phyloP scores from a whole-genome alignment of 2,888 invertebrate species.

The Athalia rosae region DNA sequence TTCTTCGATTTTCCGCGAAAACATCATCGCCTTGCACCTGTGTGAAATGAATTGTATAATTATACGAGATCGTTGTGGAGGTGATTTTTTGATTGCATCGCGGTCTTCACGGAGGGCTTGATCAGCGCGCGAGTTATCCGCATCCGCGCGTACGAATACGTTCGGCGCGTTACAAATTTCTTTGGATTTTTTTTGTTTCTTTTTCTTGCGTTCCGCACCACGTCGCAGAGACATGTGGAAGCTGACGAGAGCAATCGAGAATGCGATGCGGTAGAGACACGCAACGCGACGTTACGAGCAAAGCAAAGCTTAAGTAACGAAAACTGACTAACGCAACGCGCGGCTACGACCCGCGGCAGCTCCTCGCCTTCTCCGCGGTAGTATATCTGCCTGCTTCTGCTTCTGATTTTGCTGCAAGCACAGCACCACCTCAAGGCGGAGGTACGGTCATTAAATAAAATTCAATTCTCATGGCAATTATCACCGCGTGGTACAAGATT shows the following conservation, averaged over 20 bases:
- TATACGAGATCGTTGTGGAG: neutral
- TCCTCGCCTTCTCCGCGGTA: neutral
- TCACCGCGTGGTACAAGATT: slow-evolving; percentile 46
- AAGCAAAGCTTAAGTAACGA: too few species aligned
- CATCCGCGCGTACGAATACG: too few species aligned
- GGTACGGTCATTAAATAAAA: slow-evolving; percentile 45
- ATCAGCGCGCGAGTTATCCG: neutral
- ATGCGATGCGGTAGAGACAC: too few species aligned
- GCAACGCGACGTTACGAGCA: too few species aligned
- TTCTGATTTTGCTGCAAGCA: neutral
- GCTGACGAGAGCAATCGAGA: too few species aligned
- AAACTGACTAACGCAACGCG: too few species aligned
- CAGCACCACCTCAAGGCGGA: neutral
- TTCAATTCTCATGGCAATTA: slow-evolving; percentile 47
- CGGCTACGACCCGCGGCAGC: neutral
- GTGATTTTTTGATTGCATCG: slow-evolving; percentile 14
- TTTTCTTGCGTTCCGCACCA: neutral
- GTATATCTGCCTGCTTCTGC: slow-evolving; percentile 1
- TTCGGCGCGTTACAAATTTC: too few species aligned
- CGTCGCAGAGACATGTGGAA: too few species aligned
- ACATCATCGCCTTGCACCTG: neutral
- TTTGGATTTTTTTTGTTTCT: neutral
- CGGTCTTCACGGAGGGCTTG: slow-evolving; percentile 39
- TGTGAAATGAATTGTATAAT: slow-evolving; percentile 25
- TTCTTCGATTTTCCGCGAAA: too few species aligned